Evolutionary conservation across 2,797 vertebrate species (phyloP).

Genomic region (Heliangelus exortis): DNA sequence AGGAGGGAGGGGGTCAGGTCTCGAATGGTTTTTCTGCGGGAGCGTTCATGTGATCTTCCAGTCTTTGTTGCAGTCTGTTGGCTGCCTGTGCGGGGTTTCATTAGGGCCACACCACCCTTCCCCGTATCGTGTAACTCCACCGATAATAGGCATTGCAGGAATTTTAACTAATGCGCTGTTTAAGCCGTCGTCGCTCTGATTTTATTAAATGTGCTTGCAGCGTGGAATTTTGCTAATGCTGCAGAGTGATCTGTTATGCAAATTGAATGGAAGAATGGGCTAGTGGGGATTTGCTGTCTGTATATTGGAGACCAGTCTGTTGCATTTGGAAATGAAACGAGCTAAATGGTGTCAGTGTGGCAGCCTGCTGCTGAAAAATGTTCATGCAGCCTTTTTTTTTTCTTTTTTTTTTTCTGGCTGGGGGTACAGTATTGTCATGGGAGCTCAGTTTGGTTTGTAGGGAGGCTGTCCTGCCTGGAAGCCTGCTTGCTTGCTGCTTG

Average conservation of each 20-base stretch:
- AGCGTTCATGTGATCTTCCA: background rate
- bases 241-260: slow-evolving; percentile 38
- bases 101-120: background rate
- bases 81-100: background rate
- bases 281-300: slow-evolving; percentile 26
- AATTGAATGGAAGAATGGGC: slow-evolving; percentile 29
- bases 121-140: background rate
- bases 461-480: background rate
- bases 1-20: background rate
- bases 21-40: background rate
- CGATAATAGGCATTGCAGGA: slow-evolving; percentile 30
- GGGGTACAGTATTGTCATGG: accelerated
- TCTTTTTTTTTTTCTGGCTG: background rate
- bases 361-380: background rate
- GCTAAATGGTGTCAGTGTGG: accelerated
- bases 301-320: background rate
- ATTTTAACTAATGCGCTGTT: slow-evolving; percentile 24
- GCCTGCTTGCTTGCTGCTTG: background rate
- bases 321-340: background rate
- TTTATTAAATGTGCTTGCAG: slow-evolving; percentile 56
- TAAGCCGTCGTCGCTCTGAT: background rate
- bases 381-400: background rate
- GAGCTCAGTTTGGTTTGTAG: background rate
- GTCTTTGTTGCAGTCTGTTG: slow-evolving; percentile 30
- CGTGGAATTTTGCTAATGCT: slow-evolving; percentile 13